Conservation (phyloP, 2,888 invertebrate species). For the Caenorhabditis afra region DNA sequence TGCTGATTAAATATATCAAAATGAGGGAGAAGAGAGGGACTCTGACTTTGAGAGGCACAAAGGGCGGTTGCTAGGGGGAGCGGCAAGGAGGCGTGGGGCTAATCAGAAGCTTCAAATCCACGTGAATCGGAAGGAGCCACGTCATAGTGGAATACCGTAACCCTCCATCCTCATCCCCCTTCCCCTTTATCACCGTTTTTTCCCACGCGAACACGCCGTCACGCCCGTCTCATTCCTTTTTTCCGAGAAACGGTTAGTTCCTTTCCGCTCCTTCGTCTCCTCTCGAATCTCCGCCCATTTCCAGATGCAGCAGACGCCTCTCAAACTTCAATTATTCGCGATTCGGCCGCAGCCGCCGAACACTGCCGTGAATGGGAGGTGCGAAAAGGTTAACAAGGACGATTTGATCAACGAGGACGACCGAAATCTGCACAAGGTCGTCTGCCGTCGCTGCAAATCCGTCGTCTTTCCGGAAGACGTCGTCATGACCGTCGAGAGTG, state of each 20-base stretch:
- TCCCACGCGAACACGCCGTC: no score
- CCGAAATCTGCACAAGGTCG: slow-evolving; percentile 69
- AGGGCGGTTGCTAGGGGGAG: no score
- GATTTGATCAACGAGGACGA: slow-evolving; percentile 67
- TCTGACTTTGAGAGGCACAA: no score
- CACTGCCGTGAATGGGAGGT: slow-evolving; percentile 61
- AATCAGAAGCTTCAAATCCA: no score
- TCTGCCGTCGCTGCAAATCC: slow-evolving; percentile 73
- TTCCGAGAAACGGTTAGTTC: slow-evolving; percentile 31
- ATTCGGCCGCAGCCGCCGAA: slow-evolving; percentile 48
- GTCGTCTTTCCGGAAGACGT: slow-evolving; percentile 72
- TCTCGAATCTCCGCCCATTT: not conserved
- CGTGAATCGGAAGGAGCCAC: no score
- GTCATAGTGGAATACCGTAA: no score
- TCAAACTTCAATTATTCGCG: slow-evolving; percentile 60
- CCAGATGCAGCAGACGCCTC: slow-evolving; percentile 40
- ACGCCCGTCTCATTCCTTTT: slow-evolving; percentile 24
- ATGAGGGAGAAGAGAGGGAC: not conserved
- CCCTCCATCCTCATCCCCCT: no score
- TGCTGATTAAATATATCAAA: not conserved
- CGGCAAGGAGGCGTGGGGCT: no score
- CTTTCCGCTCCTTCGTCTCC: not conserved
- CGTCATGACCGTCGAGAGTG: slow-evolving; percentile 69
- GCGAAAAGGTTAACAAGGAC: slow-evolving; percentile 67
- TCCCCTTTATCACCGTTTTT: not conserved